phyloP scores from a whole-genome alignment of 1,140 invertebrate genomes.

The Ceratoteleas bidentatus region DNA sequence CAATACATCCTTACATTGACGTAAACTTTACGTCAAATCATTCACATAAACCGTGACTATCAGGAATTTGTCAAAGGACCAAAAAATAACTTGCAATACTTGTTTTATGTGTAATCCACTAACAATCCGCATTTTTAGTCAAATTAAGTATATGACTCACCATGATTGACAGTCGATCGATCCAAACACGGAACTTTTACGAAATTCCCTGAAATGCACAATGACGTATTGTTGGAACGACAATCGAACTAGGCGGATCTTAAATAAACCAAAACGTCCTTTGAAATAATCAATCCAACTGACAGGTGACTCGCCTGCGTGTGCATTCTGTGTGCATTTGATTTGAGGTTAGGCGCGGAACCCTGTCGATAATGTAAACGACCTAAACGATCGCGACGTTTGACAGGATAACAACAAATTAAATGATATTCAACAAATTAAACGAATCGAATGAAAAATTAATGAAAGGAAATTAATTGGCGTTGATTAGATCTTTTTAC shows the following conservation, averaged over 20 bases:
- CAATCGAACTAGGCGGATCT: not conserved
- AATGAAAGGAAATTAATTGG: too few species aligned
- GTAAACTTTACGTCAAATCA: too few species aligned
- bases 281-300: slow-evolving; percentile 1
- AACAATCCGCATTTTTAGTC: too few species aligned
- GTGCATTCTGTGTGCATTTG: slow-evolving; percentile 8
- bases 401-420: too few species aligned
- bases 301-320: slow-evolving; percentile 12
- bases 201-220: not conserved
- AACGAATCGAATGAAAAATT: too few species aligned
- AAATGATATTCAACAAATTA: too few species aligned
- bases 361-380: slow-evolving; percentile 23
- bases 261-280: slow-evolving; percentile 7
- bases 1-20: too few species aligned
- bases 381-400: not conserved
- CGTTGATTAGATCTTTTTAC: too few species aligned
- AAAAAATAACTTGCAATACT: not conserved
- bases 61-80: too few species aligned
- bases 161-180: slow-evolving; percentile 23
- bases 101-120: too few species aligned
- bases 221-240: not conserved
- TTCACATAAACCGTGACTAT: too few species aligned
- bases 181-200: not conserved
- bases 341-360: slow-evolving; percentile 19
- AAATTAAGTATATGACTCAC: slow-evolving; percentile 13